Conservation (phyloP, 2,797 vertebrate species). For the Sebastes dallii region DNA sequence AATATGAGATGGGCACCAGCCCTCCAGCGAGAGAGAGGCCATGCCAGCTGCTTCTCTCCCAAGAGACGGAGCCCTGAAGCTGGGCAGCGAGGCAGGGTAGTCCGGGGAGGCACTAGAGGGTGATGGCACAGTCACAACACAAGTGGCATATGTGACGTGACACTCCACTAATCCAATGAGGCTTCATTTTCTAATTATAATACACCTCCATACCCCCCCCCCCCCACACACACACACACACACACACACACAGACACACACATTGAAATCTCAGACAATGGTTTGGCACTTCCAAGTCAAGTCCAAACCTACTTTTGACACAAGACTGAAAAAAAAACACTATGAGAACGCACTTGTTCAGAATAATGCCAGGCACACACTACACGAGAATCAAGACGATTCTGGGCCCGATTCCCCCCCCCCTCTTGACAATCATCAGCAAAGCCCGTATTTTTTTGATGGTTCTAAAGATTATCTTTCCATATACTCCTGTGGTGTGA, state of each 20-base stretch:
- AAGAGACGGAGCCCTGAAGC: constrained; percentile 75
- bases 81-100: constrained; percentile 71
- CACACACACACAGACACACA: neutral
- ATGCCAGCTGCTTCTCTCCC: constrained; percentile 80
- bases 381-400: too few species aligned
- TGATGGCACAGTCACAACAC: constrained; percentile 81
- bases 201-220: neutral
- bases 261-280: constrained; percentile 2
- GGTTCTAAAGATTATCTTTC: too few species aligned
- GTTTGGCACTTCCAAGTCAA: constrained; percentile 3
- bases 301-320: constrained; percentile 15
- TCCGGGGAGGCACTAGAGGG: constrained; percentile 40
- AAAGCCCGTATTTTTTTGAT: too few species aligned
- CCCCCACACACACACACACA: too few species aligned
- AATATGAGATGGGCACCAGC: constrained; percentile 72
- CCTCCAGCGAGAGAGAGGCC: constrained; percentile 77
- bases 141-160: constrained; percentile 71
- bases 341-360: neutral
- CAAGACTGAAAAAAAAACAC: neutral
- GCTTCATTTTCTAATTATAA: constrained; percentile 59
- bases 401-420: too few species aligned
- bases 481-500: too few species aligned
- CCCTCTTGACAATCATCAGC: too few species aligned
- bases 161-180: constrained; percentile 77
- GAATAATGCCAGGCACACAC: neutral